Conservation (phyloP, 2,888 invertebrate genomes). For the Leucozona laternaria region DNA sequence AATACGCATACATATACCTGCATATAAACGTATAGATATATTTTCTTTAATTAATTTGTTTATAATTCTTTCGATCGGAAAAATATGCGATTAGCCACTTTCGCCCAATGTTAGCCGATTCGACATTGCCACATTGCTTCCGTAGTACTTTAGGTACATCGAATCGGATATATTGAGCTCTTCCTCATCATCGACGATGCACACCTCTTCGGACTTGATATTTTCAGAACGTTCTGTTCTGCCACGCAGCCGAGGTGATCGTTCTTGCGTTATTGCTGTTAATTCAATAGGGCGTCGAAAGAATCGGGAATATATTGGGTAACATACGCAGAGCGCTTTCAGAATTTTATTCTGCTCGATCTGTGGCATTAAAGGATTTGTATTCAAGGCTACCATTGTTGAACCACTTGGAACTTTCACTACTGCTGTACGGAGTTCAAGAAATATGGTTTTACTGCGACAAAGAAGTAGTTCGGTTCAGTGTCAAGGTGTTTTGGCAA, state of each 20-base stretch:
- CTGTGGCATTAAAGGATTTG: constrained; percentile 77
- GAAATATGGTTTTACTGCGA: constrained; percentile 80
- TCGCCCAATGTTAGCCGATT: constrained; percentile 79
- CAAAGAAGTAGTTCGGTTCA: constrained; percentile 78
- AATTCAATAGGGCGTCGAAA: constrained; percentile 80
- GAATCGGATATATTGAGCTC: constrained; percentile 80
- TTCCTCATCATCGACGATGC: constrained; percentile 80
- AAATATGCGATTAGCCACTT: constrained; percentile 79
- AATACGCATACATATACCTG: constrained; percentile 31
- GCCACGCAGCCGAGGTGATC: constrained; percentile 82
- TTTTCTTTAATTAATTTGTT: constrained; percentile 79
- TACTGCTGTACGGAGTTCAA: constrained; percentile 77
- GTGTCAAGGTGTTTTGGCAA: constrained; percentile 75
- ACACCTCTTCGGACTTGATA: constrained; percentile 81
- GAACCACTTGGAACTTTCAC: constrained; percentile 72
- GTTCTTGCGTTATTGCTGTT: constrained; percentile 81
- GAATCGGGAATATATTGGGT: constrained; percentile 81
- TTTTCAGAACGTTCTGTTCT: constrained; percentile 80
- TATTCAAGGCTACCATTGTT: constrained; percentile 70
- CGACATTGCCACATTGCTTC: constrained; percentile 80
- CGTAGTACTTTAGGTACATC: constrained; percentile 79
- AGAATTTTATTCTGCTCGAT: constrained; percentile 71
- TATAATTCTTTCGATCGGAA: constrained; percentile 75
- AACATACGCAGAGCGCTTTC: constrained; percentile 80
- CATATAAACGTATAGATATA: constrained; percentile 79